Evolutionary conservation across 1,140 invertebrate genomes (phyloP), one percentile per base, ranked within the genome.

Genomic region (Cheumatopsyche charites): DNA sequence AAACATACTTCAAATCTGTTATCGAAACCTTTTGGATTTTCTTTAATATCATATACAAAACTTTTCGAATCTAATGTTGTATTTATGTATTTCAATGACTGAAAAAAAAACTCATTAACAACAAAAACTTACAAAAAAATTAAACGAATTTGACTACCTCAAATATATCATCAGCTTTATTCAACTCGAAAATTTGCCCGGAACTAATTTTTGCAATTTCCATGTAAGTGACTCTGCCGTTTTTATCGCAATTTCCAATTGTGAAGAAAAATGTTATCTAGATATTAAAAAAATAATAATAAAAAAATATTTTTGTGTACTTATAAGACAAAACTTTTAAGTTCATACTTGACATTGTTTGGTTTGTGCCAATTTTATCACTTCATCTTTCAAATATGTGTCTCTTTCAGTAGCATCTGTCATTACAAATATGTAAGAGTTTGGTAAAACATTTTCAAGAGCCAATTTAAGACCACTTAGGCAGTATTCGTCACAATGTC

Each of bases 141-240:
- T n/a, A n/a, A n/a, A n/a, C n/a, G n/a, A n/a, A n/a, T n/a, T n/a
- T 61, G 25, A 11, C 11, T 26, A 62, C 58, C 29, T 5, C 7
- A 6, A 23, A 62, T 25, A 62, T 11, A 25, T 62, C 90, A 78
- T 89, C 88, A 26, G 84, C 85, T 79, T 92, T 92, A 70, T 90
- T 86, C 47, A 92, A 78, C 77, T 90, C 84, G 76, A 91, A 91
- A n/a, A 92, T 87, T 78, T 92, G 90, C 11, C 90, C 90, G 36
- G 88, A 88, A 74, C 90, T 91, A 7, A 89, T 88, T 0, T 89
- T 85, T 0, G 90, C 90, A 66, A 92, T 90, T 73, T 87, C 84
- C 71, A 90, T n/a, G n/a, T n/a, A n/a, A 86, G 79, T 89, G 92
- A 9, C 88, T 87, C 69, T 4, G 5, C 13, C 5, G 19, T 13